Conservation (phyloP, 92 coral and sea anemone species). For the Phenganax marumi region DNA sequence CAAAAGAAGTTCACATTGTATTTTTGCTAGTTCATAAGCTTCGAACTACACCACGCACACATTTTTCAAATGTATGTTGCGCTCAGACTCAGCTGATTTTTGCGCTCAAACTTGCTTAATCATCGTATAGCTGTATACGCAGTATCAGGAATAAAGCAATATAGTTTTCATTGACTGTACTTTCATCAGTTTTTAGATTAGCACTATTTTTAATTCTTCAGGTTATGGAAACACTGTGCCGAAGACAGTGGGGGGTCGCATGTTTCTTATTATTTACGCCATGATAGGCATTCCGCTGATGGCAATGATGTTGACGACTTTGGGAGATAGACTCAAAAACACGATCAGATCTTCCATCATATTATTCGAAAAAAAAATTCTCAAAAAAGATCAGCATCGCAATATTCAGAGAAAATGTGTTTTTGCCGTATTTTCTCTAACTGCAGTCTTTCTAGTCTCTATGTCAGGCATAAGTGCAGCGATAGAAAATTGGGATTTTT, state of each 20-base stretch:
- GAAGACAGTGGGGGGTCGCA: constrained; percentile 20
- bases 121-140: no score
- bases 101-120: no score
- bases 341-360: constrained; percentile 3
- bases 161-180: not conserved
- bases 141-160: no score
- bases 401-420: constrained; percentile 21
- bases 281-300: constrained; percentile 31
- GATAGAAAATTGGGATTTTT: constrained; percentile 17
- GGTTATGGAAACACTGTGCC: constrained; percentile 33
- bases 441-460: not conserved
- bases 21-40: no score
- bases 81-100: no score
- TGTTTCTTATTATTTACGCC: constrained; percentile 37
- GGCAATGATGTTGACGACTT: constrained; percentile 38
- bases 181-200: not conserved
- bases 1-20: no score
- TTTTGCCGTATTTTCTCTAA: constrained; percentile 2
- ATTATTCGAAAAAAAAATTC: constrained; percentile 26
- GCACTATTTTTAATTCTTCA: not conserved
- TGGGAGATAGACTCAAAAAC: constrained; percentile 19
- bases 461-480: constrained; percentile 6
- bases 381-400: constrained; percentile 3
- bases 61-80: no score
- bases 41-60: no score